Conservation (phyloP, 30 jellyfish, hydroid and myxozoan genomes). For the Pelagia noctiluca region DNA sequence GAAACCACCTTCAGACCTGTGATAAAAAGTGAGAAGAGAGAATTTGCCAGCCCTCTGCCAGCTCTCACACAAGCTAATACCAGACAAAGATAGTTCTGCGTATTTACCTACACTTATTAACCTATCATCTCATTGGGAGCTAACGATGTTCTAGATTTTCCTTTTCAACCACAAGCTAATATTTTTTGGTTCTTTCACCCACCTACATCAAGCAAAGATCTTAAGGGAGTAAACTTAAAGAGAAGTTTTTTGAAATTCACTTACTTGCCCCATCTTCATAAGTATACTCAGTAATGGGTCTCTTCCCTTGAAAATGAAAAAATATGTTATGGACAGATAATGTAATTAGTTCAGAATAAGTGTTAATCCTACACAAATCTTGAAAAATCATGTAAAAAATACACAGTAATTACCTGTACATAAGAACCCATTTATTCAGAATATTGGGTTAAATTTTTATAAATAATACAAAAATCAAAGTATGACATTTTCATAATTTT, state of each 20-base stretch:
- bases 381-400: neutral
- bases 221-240: neutral
- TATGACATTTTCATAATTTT: too few species aligned
- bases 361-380: too few species aligned
- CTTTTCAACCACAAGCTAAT: neutral
- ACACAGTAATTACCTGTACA: neutral
- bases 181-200: neutral
- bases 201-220: neutral
- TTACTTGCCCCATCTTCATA: constrained; percentile 50
- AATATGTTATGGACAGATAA: neutral
- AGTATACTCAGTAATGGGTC: constrained; percentile 42
- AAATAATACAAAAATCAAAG: too few species aligned
- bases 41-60: neutral
- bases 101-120: neutral
- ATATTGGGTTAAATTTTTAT: neutral
- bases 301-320: constrained; percentile 19
- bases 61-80: too few species aligned
- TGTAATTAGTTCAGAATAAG: neutral
- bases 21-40: neutral
- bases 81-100: neutral
- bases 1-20: neutral
- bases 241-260: neutral
- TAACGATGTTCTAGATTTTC: neutral
- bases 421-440: neutral
- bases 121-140: neutral